Conservation (phyloP, 2,113 vertebrate species). For the Coturnix japonica region DNA sequence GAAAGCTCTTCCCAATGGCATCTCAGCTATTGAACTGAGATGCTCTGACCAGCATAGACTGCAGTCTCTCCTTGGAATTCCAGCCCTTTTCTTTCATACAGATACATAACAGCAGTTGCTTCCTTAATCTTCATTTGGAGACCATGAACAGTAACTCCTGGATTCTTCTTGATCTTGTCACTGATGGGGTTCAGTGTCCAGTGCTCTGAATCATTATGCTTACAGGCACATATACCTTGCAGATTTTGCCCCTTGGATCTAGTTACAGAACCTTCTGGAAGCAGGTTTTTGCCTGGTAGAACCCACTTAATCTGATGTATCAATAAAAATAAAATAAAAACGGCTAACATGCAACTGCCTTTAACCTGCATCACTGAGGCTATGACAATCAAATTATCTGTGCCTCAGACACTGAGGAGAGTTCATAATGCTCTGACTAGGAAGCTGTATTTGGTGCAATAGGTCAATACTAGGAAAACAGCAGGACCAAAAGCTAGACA, state of each 20-base stretch:
- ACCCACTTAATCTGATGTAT: background rate
- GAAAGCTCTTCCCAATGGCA: background rate
- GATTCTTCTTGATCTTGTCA: background rate
- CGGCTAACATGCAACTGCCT: background rate
- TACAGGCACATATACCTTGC: background rate
- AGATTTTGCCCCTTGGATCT: background rate
- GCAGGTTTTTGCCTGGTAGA: background rate
- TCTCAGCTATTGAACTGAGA: background rate
- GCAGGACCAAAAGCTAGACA: background rate
- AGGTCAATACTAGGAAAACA: background rate
- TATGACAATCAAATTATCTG: background rate
- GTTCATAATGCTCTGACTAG: background rate
- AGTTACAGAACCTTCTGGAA: background rate
- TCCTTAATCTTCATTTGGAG: background rate
- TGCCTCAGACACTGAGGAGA: background rate
- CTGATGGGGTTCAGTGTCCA: background rate
- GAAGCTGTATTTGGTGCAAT: background rate
- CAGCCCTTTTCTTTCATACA: background rate
- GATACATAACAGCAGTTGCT: background rate
- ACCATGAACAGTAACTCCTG: background rate
- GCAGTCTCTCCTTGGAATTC: background rate
- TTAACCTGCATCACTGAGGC: background rate
- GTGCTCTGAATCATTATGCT: background rate
- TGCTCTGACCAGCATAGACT: background rate
- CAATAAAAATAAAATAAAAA: background rate